Evolutionary conservation across 1,140 invertebrate genomes (phyloP), one percentile per base, ranked within the genome.

Genomic region (Ceratosolen solmsi): DNA sequence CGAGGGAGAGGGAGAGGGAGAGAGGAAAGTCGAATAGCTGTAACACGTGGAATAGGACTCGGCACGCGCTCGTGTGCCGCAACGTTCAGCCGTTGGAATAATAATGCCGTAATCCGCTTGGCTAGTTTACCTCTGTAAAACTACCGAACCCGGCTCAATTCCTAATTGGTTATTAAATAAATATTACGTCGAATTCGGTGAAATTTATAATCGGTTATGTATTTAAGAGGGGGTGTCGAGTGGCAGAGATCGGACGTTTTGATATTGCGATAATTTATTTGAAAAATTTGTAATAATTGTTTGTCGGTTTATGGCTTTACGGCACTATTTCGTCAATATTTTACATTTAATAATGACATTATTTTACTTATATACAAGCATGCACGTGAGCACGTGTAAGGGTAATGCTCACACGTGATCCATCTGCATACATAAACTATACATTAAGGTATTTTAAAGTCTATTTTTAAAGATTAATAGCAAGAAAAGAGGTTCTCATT

Each of bases 21-120:
- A 4, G 17, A 63, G 51, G 33, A 71, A 75, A 58, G 70, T 79
- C 56, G 49, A 77, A 70, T 58, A 63, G 84, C 87, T 87, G 87
- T 86, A 84, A 85, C 86, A 87, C 86, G 85, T 88, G 87, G 86
- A 87, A 87, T 87, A 86, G 82, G 82, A 82, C 82, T 84, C 60
- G 38, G 84, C 86, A 84, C 63, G 81, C 80, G 75, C 54, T 54
- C 68, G 81, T 80, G 82, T 82, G 82, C 86, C 68, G 82, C 86
- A 84, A 85, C 82, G 82, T 80, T 83, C 77, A 65, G 51, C 82
- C 75, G 56, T 7, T 82, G 30, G 81, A 87, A 84, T 46, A 68
- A 84, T 82, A 86, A 85, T 87, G 84, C 85, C 78, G 85, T 83
- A 86, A 85, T 74, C 58, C 74, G 75, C 58, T 68, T 63, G 46